Base-by-base conservation (phyloP, 1,140 invertebrate genomes). In the Drosophila novamexicana region DNA sequence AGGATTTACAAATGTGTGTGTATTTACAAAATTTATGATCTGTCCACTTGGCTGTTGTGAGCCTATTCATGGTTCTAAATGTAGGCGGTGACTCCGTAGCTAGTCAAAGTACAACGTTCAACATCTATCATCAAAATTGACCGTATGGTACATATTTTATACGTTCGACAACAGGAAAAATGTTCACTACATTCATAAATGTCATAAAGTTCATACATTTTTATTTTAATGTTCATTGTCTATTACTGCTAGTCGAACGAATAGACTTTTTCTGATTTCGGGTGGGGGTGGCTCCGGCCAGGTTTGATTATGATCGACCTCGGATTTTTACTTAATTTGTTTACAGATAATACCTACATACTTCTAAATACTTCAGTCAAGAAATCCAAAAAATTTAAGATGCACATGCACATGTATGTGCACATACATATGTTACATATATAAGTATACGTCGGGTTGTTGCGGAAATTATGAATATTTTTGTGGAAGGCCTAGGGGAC, bases 191-290 rank as follows among this genome's bases (percentile, higher is more conserved):
- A 81, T 82, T 64, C 71, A 82, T 82, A 78, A 83, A 72, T 83
- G 79, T 83, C 80, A 69, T 75, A 76, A 83, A 83, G 76, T 75
- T 62, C 80, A 83, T 79, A 79, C 79, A 76, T 82, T 58, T 16
- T 32, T n/a, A 6, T 67, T 75, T 14, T 61, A 75, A 78, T 78
- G 59, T 73, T 57, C 40, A 77, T 74, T 77, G 78, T 77, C 47
- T 77, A 49, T 61, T 54, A 72, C 53, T 36, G 18, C 9, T 22
- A 34, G 32, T 6, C 5, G 32, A 62, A 14, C 2, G 36, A 57
- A 9, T 47, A 29, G 36, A 10, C 14, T 7, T 8, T 45, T 14
- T 7, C 6, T 18, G 39, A 40, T 10, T 29, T 5, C 39, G 12
- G 12, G 39, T 4, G 39, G 18, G 22, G 18, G 4, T 6, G 9